phyloP scores from a whole-genome alignment of 2,888 invertebrate genomes.

The Colostygia pectinataria region DNA sequence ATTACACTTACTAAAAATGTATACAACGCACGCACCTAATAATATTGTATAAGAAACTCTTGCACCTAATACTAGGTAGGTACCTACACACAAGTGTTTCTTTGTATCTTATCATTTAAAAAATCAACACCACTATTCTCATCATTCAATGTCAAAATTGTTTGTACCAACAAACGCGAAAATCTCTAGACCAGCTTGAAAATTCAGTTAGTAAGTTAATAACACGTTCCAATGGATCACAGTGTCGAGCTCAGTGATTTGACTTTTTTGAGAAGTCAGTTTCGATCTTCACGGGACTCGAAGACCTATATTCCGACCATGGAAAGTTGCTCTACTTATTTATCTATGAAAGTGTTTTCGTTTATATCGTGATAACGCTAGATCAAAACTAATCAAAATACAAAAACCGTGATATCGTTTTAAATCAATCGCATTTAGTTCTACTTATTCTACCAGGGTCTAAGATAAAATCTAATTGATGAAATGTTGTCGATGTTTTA shows the following conservation, averaged over 20 bases:
- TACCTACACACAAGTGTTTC: no score
- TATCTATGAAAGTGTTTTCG: slow-evolving; percentile 3
- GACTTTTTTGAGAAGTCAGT: slow-evolving; percentile 15
- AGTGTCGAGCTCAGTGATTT: slow-evolving; percentile 12
- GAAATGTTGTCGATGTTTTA: no score
- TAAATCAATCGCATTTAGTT: no score
- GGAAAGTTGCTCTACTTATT: slow-evolving; percentile 12
- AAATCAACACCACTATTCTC: slow-evolving; percentile 28
- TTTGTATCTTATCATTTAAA: slow-evolving; percentile 30
- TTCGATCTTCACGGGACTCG: slow-evolving; percentile 9
- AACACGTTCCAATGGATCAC: slow-evolving; percentile 13
- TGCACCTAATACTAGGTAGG: no score
- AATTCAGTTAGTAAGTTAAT: slow-evolving; percentile 23
- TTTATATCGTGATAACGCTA: not conserved
- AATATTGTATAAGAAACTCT: no score
- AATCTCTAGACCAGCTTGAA: slow-evolving; percentile 6
- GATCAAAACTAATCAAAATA: no score
- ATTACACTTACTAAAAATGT: no score
- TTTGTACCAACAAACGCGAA: slow-evolving; percentile 18
- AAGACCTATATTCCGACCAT: slow-evolving; percentile 14
- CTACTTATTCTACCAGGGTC: no score
- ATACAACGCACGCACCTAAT: no score
- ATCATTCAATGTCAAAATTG: slow-evolving; percentile 35
- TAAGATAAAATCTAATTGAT: no score
- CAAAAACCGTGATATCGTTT: no score